phyloP scores from a whole-genome alignment of 2,888 invertebrate genomes.

The Eupithecia tripunctaria region DNA sequence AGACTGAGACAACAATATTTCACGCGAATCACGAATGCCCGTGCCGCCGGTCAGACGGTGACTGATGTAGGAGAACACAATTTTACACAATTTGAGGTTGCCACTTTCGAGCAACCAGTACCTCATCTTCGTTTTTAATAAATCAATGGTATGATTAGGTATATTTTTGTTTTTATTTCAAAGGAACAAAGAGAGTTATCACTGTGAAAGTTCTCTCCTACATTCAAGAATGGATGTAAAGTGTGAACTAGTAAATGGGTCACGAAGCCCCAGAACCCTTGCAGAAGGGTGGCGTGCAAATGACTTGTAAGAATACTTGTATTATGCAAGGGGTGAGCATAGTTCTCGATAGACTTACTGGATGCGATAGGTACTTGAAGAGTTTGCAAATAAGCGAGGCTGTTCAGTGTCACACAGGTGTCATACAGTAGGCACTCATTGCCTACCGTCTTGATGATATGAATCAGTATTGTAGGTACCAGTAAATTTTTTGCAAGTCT shows the following conservation, averaged over 20 bases:
- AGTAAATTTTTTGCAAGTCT: too few relatives aligned
- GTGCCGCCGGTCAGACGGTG: too few relatives aligned
- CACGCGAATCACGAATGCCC: too few relatives aligned
- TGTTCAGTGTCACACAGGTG: background rate
- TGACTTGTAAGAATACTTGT: conserved; percentile 46
- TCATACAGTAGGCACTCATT: too few relatives aligned
- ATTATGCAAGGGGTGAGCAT: conserved; percentile 37
- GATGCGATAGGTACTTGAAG: conserved; percentile 30
- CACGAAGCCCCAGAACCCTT: conserved; percentile 58
- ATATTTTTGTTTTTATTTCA: background rate
- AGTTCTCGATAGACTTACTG: conserved; percentile 42
- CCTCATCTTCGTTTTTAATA: too few relatives aligned
- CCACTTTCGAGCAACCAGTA: too few relatives aligned
- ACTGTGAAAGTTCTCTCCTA: conserved; percentile 41
- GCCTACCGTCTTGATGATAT: background rate
- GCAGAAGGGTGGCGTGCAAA: conserved; percentile 49
- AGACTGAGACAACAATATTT: too few relatives aligned
- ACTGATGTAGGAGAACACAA: too few relatives aligned
- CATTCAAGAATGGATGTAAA: conserved; percentile 52
- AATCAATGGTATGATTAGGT: too few relatives aligned
- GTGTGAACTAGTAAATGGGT: conserved; percentile 65
- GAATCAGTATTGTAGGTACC: background rate
- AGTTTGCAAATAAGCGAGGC: conserved; percentile 33
- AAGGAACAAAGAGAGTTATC: conserved; percentile 13
- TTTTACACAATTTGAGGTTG: too few relatives aligned